Evolutionary conservation across 92 coral and sea anemone genomes (phyloP).

Genomic region (Bergia puertoricense): DNA sequence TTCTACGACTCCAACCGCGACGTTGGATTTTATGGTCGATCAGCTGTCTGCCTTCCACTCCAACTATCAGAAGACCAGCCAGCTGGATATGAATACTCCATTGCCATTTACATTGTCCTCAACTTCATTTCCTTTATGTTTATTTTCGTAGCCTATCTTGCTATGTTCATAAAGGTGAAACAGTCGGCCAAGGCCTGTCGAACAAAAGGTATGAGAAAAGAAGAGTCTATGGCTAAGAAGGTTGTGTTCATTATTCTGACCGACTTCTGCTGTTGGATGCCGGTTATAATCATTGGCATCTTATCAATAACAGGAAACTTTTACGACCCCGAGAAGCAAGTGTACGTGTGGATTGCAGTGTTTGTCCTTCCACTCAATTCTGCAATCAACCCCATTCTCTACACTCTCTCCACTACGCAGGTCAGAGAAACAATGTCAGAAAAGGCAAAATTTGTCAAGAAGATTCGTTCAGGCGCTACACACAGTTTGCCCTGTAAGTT

Average conservation of each 20-base stretch:
- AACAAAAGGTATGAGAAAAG: slow-evolving; percentile 28
- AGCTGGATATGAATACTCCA: slow-evolving; percentile 26
- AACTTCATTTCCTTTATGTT: too few relatives aligned
- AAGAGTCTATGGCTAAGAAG: slow-evolving; percentile 38
- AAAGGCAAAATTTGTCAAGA: too few relatives aligned
- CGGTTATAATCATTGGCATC: slow-evolving; percentile 31
- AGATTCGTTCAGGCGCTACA: too few relatives aligned
- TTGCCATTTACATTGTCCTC: too few relatives aligned
- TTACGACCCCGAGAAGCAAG: slow-evolving; percentile 38
- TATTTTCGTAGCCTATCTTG: too few relatives aligned
- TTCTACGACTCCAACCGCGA: slow-evolving; percentile 25
- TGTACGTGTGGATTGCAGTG: slow-evolving; percentile 46
- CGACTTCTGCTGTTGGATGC: slow-evolving; percentile 19
- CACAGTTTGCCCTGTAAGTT: too few relatives aligned
- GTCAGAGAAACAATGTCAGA: slow-evolving; percentile 7
- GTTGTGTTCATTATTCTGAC: slow-evolving; percentile 37
- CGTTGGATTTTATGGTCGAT: slow-evolving; percentile 3
- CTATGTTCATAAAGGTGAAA: background rate
- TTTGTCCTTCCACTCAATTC: slow-evolving; percentile 44
- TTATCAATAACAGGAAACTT: slow-evolving; percentile 32
- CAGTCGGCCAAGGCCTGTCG: slow-evolving; percentile 1
- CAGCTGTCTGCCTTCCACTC: too few relatives aligned
- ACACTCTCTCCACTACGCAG: slow-evolving; percentile 37
- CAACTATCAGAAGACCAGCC: slow-evolving; percentile 22
- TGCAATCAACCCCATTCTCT: slow-evolving; percentile 41